Evolutionary conservation across 2,888 invertebrate species (phyloP), one percentile per base, ranked within the genome.

Genomic region (Neocrepidodera transversa): DNA sequence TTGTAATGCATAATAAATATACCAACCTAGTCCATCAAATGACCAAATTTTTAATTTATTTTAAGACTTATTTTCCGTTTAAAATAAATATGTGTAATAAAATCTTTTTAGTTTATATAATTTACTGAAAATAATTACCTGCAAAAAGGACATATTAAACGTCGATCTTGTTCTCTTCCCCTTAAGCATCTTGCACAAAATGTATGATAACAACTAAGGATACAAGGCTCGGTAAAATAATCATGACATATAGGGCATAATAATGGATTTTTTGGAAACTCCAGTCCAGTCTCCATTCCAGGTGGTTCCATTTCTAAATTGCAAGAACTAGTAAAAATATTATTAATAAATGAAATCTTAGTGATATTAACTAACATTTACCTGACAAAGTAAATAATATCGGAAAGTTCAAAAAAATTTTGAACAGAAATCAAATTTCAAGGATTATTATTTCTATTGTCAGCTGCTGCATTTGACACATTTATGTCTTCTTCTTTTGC

Each of bases 161-260:
- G 84, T 51, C 84, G 82, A 71, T 88, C 87, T 51, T 83, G 81
- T 62, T 85, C 84, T 62, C 85, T 80, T 38, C 85, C 86, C 47
- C 84, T 82, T 60, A 89, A 76, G 76, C 89, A 89, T 59, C 84
- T 80, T 20, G 85, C 82, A 78, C 89, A 89, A 77, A 88, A 88
- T 42, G 87, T 87, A 75, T 89, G 89, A 74, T 85, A 89, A 75
- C 89, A 89, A 63, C 82, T 82, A 42, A 89, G 79, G 49, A 89
- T 83, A 68, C 88, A 86, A 1, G 89, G 89, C 68, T 89, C 88
- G 53, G 82, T 83, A 74, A 85, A 88, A 70, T 87, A 87, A 73
- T 87, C 86, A 70, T 87, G 86, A 74, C 89, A 89, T 67, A 88
- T 80, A 60, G 85, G 85, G 74, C 89, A 89, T 48, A 86, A 79